These are phyloP conservation scores for Leucoma salicis DNA, from an alignment of 2,888 invertebrate species.

Conservation along the genomic window DNA sequence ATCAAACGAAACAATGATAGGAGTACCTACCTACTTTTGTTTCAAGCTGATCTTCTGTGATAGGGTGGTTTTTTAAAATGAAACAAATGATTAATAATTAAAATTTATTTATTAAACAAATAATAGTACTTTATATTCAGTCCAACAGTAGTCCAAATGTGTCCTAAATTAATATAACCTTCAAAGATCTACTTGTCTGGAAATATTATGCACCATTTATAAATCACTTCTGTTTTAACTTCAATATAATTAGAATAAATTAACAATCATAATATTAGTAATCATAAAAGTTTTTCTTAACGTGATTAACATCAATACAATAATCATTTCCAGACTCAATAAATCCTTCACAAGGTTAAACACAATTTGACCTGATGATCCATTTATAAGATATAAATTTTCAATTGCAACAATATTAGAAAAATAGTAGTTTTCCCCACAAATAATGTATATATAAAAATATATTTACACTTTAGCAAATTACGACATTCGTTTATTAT, in stretches of 20 bases:
- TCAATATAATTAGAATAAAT: constrained; percentile 28
- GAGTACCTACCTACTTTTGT: no score
- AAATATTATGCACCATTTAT: constrained; percentile 51
- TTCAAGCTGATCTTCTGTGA: no score
- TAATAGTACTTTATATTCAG: constrained; percentile 76
- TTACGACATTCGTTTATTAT: no score
- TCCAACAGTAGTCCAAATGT: constrained; percentile 64
- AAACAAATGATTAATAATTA: constrained; percentile 36
- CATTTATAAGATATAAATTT: no score
- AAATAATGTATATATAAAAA: no score
- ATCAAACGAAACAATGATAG: no score
- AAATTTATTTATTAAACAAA: constrained; percentile 71
- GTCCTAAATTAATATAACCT: constrained; percentile 63
- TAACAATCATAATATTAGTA: constrained; percentile 26
- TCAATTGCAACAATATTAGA: no score
- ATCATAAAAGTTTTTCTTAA: constrained; percentile 22
- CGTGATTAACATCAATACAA: constrained; percentile 16
- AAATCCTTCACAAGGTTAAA: constrained; percentile 34
- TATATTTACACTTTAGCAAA: no score
- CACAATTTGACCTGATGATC: constrained; percentile 29
- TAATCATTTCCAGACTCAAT: constrained; percentile 31
- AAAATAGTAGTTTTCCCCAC: no score
- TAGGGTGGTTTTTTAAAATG: no score
- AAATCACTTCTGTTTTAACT: constrained; percentile 30
- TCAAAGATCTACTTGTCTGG: constrained; percentile 50